These are phyloP conservation scores for Myopa tessellatipennis DNA, from an alignment of 2,888 invertebrate genomes.

Conservation along the genomic window DNA sequence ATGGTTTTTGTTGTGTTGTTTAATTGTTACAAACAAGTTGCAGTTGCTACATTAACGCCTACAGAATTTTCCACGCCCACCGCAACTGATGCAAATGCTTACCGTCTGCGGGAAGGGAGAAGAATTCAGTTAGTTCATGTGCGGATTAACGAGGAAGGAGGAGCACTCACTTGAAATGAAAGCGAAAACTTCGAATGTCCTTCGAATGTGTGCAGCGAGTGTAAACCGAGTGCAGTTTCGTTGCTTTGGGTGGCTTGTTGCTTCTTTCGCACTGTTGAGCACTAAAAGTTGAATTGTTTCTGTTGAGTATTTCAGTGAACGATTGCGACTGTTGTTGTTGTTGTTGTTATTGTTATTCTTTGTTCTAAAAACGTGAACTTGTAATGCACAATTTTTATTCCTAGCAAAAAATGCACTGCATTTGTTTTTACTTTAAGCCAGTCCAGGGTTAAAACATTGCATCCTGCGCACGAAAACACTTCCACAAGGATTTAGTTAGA, in stretches of 20 bases:
- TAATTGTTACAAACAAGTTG: constrained; percentile 2
- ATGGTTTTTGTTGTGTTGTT: background rate
- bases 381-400: background rate
- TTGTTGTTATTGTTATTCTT: background rate
- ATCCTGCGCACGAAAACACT: background rate
- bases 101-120: background rate
- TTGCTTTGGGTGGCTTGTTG: background rate
- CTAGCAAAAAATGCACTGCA: background rate
- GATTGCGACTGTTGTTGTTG: background rate
- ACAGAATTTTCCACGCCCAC: background rate
- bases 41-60: constrained; percentile 7
- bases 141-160: background rate
- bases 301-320: background rate
- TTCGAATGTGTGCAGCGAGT: constrained; percentile 7
- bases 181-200: constrained; percentile 13
- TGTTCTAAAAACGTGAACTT: constrained; percentile 20
- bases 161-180: background rate
- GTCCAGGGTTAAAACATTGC: background rate
- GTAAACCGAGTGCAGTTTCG: background rate
- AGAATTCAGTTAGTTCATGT: background rate
- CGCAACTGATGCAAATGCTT: background rate
- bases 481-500: background rate
- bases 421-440: background rate
- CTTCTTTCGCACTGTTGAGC: constrained; percentile 7
- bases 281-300: background rate